A percentile compares a stretch with the other conserved stretches of the same genome.
Evolutionary conservation across 2,888 invertebrate genomes (phyloP).

Genomic region (Athrips mouffetella): DNA sequence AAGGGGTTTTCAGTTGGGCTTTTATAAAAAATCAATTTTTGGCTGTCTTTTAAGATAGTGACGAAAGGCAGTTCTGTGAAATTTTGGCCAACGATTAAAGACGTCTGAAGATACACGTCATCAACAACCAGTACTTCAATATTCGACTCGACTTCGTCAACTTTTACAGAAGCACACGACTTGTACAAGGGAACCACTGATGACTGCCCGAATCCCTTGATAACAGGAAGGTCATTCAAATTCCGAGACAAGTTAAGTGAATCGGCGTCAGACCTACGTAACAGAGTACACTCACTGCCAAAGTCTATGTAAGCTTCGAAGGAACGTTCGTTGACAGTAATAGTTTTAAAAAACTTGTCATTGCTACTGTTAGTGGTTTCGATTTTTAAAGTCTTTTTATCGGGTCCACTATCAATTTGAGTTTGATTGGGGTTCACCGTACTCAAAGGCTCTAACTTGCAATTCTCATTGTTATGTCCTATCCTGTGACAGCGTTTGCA

Average conservation of each 20-base stretch:
- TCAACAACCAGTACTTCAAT: conserved; percentile 16
- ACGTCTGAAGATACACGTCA: conserved; percentile 10
- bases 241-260: conserved; percentile 9
- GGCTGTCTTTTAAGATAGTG: conserved; percentile 18
- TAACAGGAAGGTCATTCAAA: conserved; percentile 15
- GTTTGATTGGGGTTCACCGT: too few relatives aligned
- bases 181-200: conserved; percentile 19
- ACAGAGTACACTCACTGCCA: conserved; percentile 22
- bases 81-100: conserved; percentile 20
- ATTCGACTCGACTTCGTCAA: conserved; percentile 19
- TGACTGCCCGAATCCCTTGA: conserved; percentile 24
- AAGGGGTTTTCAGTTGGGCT: conserved; percentile 13
- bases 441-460: conserved; percentile 11
- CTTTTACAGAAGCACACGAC: conserved; percentile 11
- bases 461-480: conserved; percentile 13
- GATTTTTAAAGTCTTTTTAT: conserved; percentile 15
- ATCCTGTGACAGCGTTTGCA: conserved; percentile 16
- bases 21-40: conserved; percentile 20
- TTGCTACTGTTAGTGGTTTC: conserved; percentile 7
- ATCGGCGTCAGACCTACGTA: conserved; percentile 17
- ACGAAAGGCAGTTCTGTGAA: conserved; percentile 20
- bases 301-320: conserved; percentile 21
- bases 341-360: conserved; percentile 20
- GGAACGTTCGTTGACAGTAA: conserved; percentile 8
- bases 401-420: background rate